Evolutionary conservation across 23 tunicate species (phyloP).

Genomic region (Oikopleura albicans): DNA sequence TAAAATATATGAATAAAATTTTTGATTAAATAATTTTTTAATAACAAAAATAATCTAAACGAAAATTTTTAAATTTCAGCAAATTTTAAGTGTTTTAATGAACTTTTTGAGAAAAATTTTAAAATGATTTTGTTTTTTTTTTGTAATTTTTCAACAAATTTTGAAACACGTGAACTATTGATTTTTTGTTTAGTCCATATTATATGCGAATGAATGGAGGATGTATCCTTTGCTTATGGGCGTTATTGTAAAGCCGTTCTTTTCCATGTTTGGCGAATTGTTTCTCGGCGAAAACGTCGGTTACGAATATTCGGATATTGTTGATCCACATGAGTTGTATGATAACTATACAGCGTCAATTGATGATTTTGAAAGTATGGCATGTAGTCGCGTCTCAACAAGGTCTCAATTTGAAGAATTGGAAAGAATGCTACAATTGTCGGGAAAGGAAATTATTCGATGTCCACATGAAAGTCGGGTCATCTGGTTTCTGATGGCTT

Average conservation of each 20-base stretch:
- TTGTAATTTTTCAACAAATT: too few relatives aligned
- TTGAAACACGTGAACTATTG: too few relatives aligned
- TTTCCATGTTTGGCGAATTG: slow-evolving; percentile 14
- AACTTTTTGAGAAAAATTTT: too few relatives aligned
- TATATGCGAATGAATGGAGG: not conserved
- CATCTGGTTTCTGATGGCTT: slow-evolving; percentile 6
- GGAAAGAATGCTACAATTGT: not conserved
- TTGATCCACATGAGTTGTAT: not conserved
- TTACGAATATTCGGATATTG: not conserved
- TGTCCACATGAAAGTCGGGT: not conserved
- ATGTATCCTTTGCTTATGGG: not conserved
- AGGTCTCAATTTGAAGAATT: not conserved
- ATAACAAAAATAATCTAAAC: too few relatives aligned
- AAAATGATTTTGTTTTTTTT: too few relatives aligned
- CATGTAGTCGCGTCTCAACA: not conserved
- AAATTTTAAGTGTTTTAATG: too few relatives aligned
- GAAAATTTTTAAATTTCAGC: too few relatives aligned
- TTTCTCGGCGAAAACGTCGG: not conserved
- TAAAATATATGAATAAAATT: too few relatives aligned
- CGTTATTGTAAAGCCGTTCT: not conserved
- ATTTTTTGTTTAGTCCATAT: not conserved
- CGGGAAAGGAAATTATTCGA: not conserved
- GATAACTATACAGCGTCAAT: not conserved
- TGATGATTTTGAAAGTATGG: not conserved
- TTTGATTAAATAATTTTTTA: too few relatives aligned